phyloP scores from a whole-genome alignment of 2,113 vertebrate genomes.

The Tringa solitaria region DNA sequence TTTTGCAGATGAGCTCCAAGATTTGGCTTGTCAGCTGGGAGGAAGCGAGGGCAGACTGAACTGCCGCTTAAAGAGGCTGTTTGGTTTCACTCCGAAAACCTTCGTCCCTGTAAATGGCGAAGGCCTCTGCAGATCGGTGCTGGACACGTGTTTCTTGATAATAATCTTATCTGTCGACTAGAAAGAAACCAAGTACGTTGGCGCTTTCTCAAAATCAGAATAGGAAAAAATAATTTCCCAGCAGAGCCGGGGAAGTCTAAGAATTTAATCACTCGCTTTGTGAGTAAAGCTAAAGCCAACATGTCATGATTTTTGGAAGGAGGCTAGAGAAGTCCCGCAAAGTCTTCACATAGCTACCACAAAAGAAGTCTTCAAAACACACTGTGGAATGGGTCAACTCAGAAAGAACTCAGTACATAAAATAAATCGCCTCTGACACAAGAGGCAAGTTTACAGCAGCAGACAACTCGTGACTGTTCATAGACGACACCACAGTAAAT shows the following conservation, averaged over 20 bases:
- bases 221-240: background rate
- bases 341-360: background rate
- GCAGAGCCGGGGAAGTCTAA: background rate
- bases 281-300: background rate
- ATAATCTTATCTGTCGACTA: background rate
- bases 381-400: background rate
- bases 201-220: background rate
- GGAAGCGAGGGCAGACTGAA: background rate
- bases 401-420: slow-evolving; percentile 1
- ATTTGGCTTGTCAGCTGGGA: slow-evolving; percentile 9
- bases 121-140: background rate
- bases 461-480: slow-evolving; percentile 75
- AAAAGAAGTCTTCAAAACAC: slow-evolving; percentile 51
- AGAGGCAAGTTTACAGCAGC: slow-evolving; percentile 71
- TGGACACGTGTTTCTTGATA: background rate
- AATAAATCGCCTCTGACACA: slow-evolving; percentile 61
- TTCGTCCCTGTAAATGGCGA: background rate
- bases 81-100: background rate
- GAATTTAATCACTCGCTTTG: background rate
- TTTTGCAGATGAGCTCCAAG: background rate
- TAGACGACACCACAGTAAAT: slow-evolving; percentile 77
- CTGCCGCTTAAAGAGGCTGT: background rate
- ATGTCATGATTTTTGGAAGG: background rate
- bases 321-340: background rate
- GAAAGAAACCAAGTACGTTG: background rate